Conservation (phyloP, 2,113 vertebrate genomes). For the Cacatua alba region DNA sequence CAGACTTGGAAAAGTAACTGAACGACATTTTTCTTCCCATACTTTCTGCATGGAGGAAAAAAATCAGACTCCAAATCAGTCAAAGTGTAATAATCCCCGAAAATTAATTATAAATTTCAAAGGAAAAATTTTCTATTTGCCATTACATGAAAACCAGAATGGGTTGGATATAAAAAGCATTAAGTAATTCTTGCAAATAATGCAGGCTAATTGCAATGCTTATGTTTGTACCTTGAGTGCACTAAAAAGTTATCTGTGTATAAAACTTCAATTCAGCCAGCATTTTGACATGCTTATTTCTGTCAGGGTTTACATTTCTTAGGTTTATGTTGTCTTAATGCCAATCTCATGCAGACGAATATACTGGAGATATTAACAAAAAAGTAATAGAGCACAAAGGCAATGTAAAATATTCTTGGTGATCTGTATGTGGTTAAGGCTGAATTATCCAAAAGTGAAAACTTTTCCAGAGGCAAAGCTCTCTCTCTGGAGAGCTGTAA, state of each 20-base stretch:
- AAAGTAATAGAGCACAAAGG: background rate
- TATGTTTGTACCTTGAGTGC: background rate
- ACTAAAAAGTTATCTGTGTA: background rate
- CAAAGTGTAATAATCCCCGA: background rate
- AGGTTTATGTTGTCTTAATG: background rate
- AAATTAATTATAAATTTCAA: background rate
- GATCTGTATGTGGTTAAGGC: background rate
- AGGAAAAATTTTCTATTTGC: background rate
- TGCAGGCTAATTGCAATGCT: background rate
- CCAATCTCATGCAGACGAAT: background rate
- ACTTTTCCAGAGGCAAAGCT: background rate
- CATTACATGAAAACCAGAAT: background rate
- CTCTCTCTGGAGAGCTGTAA: background rate
- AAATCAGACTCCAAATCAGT: background rate
- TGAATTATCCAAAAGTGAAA: background rate
- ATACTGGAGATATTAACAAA: background rate
- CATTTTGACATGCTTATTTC: background rate
- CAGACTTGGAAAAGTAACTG: background rate
- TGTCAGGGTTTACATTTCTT: background rate
- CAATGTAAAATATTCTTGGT: background rate
- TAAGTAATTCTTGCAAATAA: background rate
- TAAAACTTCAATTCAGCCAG: background rate
- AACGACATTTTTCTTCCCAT: background rate
- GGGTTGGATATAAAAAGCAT: background rate
- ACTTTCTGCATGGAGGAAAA: background rate